These are phyloP conservation scores for Ophion ellenae DNA, from an alignment of 2,888 invertebrate genomes.

Conservation along the genomic window DNA sequence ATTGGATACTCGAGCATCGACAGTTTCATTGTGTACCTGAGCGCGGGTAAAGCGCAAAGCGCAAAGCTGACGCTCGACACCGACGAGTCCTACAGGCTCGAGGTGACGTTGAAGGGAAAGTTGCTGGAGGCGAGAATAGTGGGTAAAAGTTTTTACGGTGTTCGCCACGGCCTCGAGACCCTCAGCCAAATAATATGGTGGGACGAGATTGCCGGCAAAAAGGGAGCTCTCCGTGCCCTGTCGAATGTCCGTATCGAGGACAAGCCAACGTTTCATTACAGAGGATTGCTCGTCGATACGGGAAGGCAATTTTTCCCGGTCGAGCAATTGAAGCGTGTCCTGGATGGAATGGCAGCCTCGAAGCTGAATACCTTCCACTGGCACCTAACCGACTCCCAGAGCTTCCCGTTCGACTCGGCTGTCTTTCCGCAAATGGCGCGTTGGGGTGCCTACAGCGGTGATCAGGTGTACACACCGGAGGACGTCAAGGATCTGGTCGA, in stretches of 20 bases:
- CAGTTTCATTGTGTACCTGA: conserved; percentile 78
- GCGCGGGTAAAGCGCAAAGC: conserved; percentile 84
- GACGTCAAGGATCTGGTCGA: conserved; percentile 90
- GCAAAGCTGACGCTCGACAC: conserved; percentile 87
- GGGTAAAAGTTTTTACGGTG: conserved; percentile 90
- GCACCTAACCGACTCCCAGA: conserved; percentile 96
- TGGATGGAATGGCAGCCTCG: conserved; percentile 95
- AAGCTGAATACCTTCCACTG: conserved; percentile 97
- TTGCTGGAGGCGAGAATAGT: conserved; percentile 87
- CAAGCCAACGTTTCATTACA: conserved; percentile 91
- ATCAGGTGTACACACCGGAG: conserved; percentile 89
- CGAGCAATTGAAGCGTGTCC: conserved; percentile 88
- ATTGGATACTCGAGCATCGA: conserved; percentile 78
- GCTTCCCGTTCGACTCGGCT: conserved; percentile 93
- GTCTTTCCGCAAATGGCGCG: conserved; percentile 91
- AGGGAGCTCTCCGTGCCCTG: conserved; percentile 87
- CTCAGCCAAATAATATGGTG: conserved; percentile 92
- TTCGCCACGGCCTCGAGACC: conserved; percentile 91
- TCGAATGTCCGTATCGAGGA: conserved; percentile 90
- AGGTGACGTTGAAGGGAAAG: conserved; percentile 85
- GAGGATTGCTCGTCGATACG: conserved; percentile 96
- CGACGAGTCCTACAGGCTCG: conserved; percentile 91
- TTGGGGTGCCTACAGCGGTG: conserved; percentile 94
- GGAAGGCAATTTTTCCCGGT: conserved; percentile 95
- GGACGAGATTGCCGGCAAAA: conserved; percentile 87